These are phyloP conservation scores for Dorcus hopei DNA, from an alignment of 2,888 invertebrate genomes.

Conservation along the genomic window DNA sequence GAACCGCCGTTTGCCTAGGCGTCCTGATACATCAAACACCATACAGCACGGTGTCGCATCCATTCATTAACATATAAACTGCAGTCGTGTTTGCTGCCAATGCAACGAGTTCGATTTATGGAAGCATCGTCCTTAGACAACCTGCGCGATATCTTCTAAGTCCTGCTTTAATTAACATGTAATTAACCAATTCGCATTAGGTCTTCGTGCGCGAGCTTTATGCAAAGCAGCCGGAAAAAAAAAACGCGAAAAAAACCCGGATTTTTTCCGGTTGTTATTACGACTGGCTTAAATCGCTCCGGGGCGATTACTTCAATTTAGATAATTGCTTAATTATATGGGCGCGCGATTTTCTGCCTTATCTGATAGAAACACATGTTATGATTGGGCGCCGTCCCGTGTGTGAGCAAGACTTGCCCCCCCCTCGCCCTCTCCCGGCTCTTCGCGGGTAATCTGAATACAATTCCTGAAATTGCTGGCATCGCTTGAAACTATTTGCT, in stretches of 20 bases:
- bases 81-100: conserved; percentile 34
- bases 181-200: conserved; percentile 39
- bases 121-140: conserved; percentile 33
- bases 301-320: conserved; percentile 12
- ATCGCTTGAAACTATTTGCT: conserved; percentile 2
- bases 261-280: conserved; percentile 5
- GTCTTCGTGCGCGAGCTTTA: conserved; percentile 17
- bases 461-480: conserved; percentile 5
- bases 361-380: neutral
- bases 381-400: no score
- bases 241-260: neutral
- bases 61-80: conserved; percentile 41
- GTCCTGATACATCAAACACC: conserved; percentile 30
- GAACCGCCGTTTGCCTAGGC: conserved; percentile 3
- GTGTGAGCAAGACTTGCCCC: no score
- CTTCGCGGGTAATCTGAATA: conserved; percentile 3
- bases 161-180: conserved; percentile 40
- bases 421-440: no score
- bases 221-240: neutral
- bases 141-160: conserved; percentile 30
- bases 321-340: conserved; percentile 11
- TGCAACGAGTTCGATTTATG: conserved; percentile 29
- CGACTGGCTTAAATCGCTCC: conserved; percentile 4
- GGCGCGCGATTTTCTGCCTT: neutral
- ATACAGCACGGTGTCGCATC: conserved; percentile 34